Evolutionary conservation across 2,797 vertebrate genomes (phyloP), one percentile per base, ranked within the genome.

Genomic region (Falco berigora): DNA sequence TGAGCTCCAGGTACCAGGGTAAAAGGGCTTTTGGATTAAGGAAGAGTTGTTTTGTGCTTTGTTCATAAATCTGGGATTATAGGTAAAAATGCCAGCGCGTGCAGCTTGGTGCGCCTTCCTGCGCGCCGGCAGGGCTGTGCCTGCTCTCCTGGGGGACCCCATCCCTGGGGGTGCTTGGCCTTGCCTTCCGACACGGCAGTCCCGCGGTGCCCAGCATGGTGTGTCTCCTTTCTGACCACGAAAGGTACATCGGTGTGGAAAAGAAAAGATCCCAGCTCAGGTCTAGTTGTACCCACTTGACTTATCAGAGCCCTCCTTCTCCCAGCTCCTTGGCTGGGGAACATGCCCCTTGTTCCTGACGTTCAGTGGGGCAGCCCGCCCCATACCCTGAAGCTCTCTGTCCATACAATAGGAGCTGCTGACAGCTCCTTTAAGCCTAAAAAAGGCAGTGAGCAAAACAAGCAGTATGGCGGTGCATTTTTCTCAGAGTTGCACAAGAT

Each of bases 201-300:
- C 47, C 72, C 9, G 6, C 5, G 2, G 63, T 21, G 64, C 36
- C 32, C 75, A 34, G 59, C 80, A 12, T 6, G 3, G 56, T 5
- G 3, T 24, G n/a, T 10, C 21, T 46, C 42, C 76, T 8, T 34
- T 10, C 42, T 32, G 0, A 2, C 23, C 5, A 9, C 38, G 16
- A 30, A 67, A 32, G 42, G 14, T 22, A 3, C 64, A 6, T 7
- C 42, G 22, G 49, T 3, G 24, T 13, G 56, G 52, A 34, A 34
- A 66, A 25, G n/a, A 19, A 30, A 20, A 55, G 18, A 36, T 46
- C 55, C 46, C 46, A 23, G 5, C 47, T 77, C 52, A 1, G 2
- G 63, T 42, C 34, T 40, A 1, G 6, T 19, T 22, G 5, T 21
- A 13, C 34, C 44, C 40, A 2, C 19, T 75, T 66, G 23, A 52